Evolutionary conservation across 2,888 invertebrate genomes (phyloP).

Genomic region (Drosophila nr. medialis): DNA sequence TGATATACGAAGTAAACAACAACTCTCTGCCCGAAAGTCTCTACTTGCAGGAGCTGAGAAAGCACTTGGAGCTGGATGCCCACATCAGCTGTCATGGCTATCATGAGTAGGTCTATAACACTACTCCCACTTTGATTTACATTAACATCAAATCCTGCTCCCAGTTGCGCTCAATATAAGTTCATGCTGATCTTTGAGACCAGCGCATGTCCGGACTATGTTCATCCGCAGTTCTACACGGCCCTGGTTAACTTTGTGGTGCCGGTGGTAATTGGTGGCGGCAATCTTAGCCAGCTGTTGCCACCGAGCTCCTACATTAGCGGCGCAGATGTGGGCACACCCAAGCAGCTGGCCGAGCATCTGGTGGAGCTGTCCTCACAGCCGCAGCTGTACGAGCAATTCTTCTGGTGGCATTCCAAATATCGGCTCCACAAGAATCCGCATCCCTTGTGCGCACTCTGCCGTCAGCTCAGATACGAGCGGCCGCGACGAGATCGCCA

Average conservation of each 20-base stretch:
- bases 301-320: constrained; percentile 88
- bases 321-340: constrained; percentile 86
- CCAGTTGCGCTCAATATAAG: constrained; percentile 85
- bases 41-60: constrained; percentile 49
- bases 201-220: constrained; percentile 88
- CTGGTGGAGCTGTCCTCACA: constrained; percentile 82
- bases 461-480: constrained; percentile 39
- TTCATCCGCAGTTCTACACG: constrained; percentile 86
- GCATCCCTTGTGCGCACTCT: constrained; percentile 64
- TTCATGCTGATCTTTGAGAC: constrained; percentile 89
- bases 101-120: constrained; percentile 30
- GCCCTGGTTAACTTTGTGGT: constrained; percentile 83
- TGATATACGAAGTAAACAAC: constrained; percentile 51
- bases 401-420: constrained; percentile 86
- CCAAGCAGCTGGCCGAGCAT: constrained; percentile 86
- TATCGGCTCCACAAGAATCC: constrained; percentile 40
- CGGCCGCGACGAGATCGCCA: background rate
- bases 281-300: constrained; percentile 86
- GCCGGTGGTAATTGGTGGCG: constrained; percentile 88
- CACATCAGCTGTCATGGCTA: constrained; percentile 17
- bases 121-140: background rate
- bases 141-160: background rate
- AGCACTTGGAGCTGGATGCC: constrained; percentile 37
- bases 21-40: constrained; percentile 39
- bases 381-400: constrained; percentile 86